phyloP scores from a whole-genome alignment of 2,888 invertebrate species.

The Trichogramma evanescens region DNA sequence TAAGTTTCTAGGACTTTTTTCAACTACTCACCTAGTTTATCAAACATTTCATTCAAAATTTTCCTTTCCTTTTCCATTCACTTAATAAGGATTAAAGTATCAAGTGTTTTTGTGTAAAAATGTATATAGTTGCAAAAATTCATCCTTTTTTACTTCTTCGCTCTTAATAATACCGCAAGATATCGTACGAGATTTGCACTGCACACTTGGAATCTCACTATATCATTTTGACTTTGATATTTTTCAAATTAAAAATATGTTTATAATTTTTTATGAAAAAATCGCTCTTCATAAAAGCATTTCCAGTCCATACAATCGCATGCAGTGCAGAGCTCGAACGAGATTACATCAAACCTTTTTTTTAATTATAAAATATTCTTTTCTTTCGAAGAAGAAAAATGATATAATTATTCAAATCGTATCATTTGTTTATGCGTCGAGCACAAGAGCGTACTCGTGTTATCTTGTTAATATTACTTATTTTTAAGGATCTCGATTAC shows the following conservation, averaged over 20 bases:
- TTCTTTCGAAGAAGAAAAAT: neutral
- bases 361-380: conserved; percentile 14
- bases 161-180: no score
- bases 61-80: conserved; percentile 5
- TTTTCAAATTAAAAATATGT: neutral
- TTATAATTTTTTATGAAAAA: neutral
- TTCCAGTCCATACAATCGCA: neutral
- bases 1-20: conserved; percentile 10
- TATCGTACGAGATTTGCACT: conserved; percentile 4
- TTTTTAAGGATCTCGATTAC: neutral
- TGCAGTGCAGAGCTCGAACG: conserved; percentile 10
- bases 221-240: no score
- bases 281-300: neutral
- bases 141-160: neutral
- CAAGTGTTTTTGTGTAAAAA: conserved; percentile 24
- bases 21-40: conserved; percentile 1
- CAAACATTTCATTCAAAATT: neutral
- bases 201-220: neutral
- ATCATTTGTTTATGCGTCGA: no score
- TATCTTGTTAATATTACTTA: no score
- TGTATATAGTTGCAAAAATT: conserved; percentile 25
- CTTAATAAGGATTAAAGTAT: conserved; percentile 22
- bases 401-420: no score
- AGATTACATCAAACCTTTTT: neutral
- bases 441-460: no score